A percentile compares a stretch with the other conserved stretches of the same genome.
phyloP scores from a whole-genome alignment of 2,797 vertebrate genomes.

The Bradypus variegatus region DNA sequence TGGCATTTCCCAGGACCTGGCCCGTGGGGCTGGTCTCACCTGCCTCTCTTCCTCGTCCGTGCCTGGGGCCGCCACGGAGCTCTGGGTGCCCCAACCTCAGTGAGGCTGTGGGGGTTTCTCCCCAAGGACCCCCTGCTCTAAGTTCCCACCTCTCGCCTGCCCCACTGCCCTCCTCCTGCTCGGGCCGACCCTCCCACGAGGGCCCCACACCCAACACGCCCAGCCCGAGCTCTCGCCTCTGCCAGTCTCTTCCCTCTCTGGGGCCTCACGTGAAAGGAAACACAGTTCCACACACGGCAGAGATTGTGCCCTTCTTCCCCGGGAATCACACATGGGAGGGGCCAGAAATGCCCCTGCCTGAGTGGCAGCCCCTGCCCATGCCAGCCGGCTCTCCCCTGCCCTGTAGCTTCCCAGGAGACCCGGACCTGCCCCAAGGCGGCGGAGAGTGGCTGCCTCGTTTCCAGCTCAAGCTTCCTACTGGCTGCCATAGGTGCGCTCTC shows the following conservation, averaged over 20 bases:
- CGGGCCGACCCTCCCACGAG: background rate
- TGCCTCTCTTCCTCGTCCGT: background rate
- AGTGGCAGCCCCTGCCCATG: no score
- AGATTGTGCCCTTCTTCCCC: constrained; percentile 62
- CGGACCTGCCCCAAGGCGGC: background rate
- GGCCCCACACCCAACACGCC: background rate
- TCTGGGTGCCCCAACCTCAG: background rate
- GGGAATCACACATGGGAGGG: constrained; percentile 69
- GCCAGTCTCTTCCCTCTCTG: background rate
- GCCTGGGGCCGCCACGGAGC: background rate
- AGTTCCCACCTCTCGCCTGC: background rate
- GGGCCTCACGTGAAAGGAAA: background rate
- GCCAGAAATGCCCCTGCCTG: background rate
- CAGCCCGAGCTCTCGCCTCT: background rate
- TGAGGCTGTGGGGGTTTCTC: background rate
- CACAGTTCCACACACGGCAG: background rate
- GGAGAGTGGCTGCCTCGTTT: constrained; percentile 41
- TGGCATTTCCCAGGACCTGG: background rate
- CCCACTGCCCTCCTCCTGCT: background rate
- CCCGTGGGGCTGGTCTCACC: background rate
- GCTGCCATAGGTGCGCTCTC: background rate
- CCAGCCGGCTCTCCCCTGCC: background rate
- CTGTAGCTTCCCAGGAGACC: constrained; percentile 52
- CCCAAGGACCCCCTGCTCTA: no score
- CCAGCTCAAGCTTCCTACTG: constrained; percentile 58